Conservation (phyloP, 2,113 vertebrate genomes). For the Xiphorhynchus elegans region DNA sequence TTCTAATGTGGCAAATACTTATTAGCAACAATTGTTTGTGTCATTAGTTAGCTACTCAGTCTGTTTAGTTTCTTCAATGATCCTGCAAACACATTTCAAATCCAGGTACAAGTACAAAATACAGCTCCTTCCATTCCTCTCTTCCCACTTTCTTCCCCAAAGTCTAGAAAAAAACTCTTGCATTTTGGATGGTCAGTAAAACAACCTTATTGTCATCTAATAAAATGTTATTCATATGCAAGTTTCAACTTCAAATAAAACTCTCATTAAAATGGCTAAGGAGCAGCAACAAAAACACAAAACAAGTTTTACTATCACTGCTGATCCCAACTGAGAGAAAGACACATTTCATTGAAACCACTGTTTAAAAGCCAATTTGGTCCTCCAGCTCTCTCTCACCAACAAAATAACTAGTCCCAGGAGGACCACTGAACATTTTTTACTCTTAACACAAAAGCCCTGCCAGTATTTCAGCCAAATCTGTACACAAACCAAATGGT, state of each 20-base stretch:
- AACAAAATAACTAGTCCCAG: neutral
- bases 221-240: neutral
- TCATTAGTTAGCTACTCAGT: neutral
- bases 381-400: neutral
- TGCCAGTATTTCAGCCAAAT: neutral
- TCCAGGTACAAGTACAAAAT: rapidly evolving
- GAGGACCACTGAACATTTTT: neutral
- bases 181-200: neutral
- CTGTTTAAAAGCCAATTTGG: neutral
- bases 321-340: neutral
- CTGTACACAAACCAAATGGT: neutral
- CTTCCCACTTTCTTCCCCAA: neutral
- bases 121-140: neutral
- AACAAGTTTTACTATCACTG: neutral
- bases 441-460: neutral
- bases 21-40: neutral
- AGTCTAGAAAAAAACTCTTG: neutral
- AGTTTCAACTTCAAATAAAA: neutral
- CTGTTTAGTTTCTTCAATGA: neutral
- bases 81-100: neutral
- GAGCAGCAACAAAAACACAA: neutral
- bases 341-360: neutral
- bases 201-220: neutral
- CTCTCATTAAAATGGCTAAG: neutral
- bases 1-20: neutral